These are phyloP conservation scores for Polymixis lichenea DNA, from an alignment of 2,888 invertebrate genomes.

Conservation along the genomic window DNA sequence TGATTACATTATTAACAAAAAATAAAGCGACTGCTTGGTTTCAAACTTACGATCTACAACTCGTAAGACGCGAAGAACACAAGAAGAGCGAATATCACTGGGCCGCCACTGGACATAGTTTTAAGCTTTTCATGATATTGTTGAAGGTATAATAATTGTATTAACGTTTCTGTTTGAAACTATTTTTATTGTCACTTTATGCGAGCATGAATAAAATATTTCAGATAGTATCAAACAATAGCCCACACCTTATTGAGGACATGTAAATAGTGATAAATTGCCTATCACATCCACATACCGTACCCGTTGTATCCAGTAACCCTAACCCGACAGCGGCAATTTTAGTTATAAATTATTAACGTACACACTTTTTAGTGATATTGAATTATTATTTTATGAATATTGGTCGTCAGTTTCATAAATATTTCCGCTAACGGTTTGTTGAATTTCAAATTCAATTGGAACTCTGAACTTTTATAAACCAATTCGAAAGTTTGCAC, in stretches of 20 bases:
- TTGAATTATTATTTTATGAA: slow-evolving; percentile 20
- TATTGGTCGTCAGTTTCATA: slow-evolving; percentile 11
- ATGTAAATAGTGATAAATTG: slow-evolving; percentile 44
- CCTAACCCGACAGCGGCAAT: slow-evolving; percentile 18
- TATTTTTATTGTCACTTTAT: not conserved
- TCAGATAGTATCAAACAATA: slow-evolving; percentile 35
- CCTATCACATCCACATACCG: slow-evolving; percentile 38
- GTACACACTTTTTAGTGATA: slow-evolving; percentile 16
- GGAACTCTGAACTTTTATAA: slow-evolving; percentile 12
- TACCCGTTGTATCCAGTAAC: slow-evolving; percentile 31
- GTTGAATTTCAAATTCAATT: slow-evolving; percentile 41
- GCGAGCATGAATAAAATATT: slow-evolving; percentile 15
- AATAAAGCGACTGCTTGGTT: no score
- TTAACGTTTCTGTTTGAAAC: not conserved
- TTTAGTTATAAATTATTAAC: slow-evolving; percentile 24
- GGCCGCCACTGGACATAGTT: no score
- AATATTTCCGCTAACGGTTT: slow-evolving; percentile 14
- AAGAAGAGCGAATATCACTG: no score
- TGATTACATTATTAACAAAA: no score
- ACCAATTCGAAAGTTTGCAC: slow-evolving; percentile 18
- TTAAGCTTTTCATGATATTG: no score
- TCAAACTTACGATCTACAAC: no score
- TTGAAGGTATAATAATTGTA: no score
- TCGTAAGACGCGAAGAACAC: no score
- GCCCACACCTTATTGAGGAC: not conserved